A percentile compares a stretch with the other conserved stretches of the same genome.
phyloP scores from a whole-genome alignment of 2,888 invertebrate species.

The Masnerella sp. region DNA sequence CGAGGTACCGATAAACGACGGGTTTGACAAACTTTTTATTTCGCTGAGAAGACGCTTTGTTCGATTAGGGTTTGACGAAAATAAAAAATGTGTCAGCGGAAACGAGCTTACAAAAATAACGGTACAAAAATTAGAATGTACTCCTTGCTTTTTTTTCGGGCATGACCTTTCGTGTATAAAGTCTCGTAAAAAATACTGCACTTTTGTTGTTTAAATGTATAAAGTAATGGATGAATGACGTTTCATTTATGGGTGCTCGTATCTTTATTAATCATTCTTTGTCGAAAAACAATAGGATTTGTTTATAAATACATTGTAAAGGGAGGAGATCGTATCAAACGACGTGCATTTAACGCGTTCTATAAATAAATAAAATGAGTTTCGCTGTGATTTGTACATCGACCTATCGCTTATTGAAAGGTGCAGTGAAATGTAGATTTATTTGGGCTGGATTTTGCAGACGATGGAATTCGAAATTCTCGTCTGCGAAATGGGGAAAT shows the following conservation, averaged over 20 bases:
- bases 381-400: conserved; percentile 46
- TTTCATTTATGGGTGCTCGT: conserved; percentile 44
- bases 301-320: conserved; percentile 18
- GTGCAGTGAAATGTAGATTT: conserved; percentile 17
- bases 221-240: conserved; percentile 22
- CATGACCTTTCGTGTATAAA: conserved; percentile 20
- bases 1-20: conserved; percentile 40
- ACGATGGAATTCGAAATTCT: neutral
- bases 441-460: conserved; percentile 23
- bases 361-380: conserved; percentile 44
- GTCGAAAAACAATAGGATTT: neutral
- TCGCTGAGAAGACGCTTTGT: conserved; percentile 28
- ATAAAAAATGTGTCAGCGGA: conserved; percentile 26
- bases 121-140: conserved; percentile 39
- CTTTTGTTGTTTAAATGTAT: conserved; percentile 33
- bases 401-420: conserved; percentile 17
- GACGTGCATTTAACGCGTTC: conserved; percentile 11
- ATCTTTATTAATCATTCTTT: conserved; percentile 10
- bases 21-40: conserved; percentile 27
- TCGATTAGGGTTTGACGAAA: conserved; percentile 21
- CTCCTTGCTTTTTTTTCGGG: neutral
- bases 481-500: neutral
- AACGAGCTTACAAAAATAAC: conserved; percentile 32
- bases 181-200: conserved; percentile 50
- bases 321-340: conserved; percentile 15